These are phyloP conservation scores for Caloenas nicobarica DNA, from an alignment of 2,113 vertebrate genomes.

Conservation along the genomic window DNA sequence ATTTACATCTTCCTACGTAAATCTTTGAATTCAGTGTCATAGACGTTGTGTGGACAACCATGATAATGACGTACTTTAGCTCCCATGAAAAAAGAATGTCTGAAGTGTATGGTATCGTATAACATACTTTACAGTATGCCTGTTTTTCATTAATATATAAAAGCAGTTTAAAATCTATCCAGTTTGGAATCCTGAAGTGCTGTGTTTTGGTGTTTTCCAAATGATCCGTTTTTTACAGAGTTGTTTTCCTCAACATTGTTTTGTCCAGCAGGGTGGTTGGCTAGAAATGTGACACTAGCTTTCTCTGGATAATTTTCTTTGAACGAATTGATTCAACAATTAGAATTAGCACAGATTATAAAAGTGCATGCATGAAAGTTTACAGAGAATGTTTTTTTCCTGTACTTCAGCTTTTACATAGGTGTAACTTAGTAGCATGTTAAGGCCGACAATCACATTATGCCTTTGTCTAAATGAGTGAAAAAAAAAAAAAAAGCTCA, in stretches of 20 bases:
- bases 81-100: neutral
- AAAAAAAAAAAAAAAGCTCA: neutral
- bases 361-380: neutral
- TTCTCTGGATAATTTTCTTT: neutral
- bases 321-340: neutral
- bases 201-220: neutral
- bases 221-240: neutral
- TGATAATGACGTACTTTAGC: neutral
- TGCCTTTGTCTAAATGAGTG: neutral
- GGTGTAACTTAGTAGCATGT: neutral
- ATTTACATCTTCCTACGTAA: neutral
- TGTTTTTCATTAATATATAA: neutral
- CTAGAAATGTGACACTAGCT: neutral
- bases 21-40: neutral
- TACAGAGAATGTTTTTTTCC: neutral
- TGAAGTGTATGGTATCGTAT: neutral
- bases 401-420: neutral
- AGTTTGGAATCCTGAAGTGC: neutral
- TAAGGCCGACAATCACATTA: neutral
- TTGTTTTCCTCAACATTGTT: neutral
- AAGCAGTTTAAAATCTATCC: neutral
- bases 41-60: neutral
- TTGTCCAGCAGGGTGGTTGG: neutral
- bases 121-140: neutral
- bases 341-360: neutral